These are phyloP conservation scores for Cabera pusaria DNA, from an alignment of 2,888 invertebrate genomes.

Conservation along the genomic window DNA sequence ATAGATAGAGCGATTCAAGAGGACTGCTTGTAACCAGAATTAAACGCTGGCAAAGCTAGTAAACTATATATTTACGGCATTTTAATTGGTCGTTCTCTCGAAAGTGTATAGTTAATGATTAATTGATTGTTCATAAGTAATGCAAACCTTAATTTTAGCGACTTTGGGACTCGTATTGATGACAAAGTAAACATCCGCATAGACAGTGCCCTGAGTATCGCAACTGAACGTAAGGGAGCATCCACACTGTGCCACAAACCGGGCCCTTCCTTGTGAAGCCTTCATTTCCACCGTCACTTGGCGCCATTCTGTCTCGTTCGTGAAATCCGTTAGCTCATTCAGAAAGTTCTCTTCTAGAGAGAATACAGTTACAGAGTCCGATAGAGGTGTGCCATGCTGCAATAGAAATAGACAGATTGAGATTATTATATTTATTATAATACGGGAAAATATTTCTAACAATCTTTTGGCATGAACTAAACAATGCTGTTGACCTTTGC, in stretches of 20 bases:
- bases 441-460: no score
- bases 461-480: no score
- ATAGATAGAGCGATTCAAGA: no score
- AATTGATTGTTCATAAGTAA: no score
- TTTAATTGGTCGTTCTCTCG: no score
- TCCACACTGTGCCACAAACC: constrained; percentile 50
- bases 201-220: constrained; percentile 41
- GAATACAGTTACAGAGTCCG: constrained; percentile 47
- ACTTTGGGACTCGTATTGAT: constrained; percentile 46
- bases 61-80: no score
- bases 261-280: constrained; percentile 48
- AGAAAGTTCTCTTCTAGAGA: constrained; percentile 63
- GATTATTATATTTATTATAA: no score
- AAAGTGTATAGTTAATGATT: no score
- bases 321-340: constrained; percentile 54
- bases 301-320: constrained; percentile 54
- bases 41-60: no score
- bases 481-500: no score
- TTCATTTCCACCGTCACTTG: constrained; percentile 39
- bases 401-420: no score
- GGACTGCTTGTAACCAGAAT: no score
- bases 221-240: constrained; percentile 50
- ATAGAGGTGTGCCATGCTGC: constrained; percentile 52
- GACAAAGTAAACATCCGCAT: constrained; percentile 47
- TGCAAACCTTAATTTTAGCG: constrained; percentile 37